Conservation (phyloP, 1,140 invertebrate genomes). For the Lepidostoma basale region DNA sequence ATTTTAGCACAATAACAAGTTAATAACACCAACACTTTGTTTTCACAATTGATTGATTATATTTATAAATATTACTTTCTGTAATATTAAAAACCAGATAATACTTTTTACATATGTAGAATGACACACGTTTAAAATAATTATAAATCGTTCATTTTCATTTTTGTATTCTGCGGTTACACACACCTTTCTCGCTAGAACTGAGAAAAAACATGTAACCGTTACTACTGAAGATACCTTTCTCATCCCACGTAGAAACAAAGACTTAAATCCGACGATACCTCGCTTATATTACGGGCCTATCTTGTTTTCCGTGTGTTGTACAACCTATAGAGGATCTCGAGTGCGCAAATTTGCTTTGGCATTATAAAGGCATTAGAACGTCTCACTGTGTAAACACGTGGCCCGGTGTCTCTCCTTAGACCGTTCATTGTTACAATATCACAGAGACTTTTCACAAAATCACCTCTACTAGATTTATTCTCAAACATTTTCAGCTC, state of each 20-base stretch:
- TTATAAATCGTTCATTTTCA: no score
- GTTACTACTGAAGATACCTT: neutral
- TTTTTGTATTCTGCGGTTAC: no score
- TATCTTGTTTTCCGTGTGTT: conserved; percentile 16
- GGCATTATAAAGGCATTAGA: conserved; percentile 15
- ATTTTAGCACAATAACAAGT: no score
- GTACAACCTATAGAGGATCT: conserved; percentile 8
- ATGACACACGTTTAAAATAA: no score
- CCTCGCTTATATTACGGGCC: conserved; percentile 5
- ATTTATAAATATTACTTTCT: no score
- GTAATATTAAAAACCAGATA: no score
- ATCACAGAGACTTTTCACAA: no score
- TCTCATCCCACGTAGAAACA: conserved; percentile 11
- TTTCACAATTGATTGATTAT: no score
- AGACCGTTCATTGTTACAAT: neutral
- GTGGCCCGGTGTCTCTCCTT: neutral
- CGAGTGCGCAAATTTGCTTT: conserved; percentile 23
- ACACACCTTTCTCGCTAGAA: no score
- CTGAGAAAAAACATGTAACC: neutral
- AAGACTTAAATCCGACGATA: neutral
- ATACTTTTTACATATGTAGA: no score
- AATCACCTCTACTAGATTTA: neutral
- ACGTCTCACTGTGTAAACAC: conserved; percentile 6
- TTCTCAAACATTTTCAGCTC: neutral
- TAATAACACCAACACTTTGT: no score